A percentile compares a stretch with the other conserved stretches of the same genome.
These are phyloP conservation scores for Melanogrammus aeglefinus DNA, from an alignment of 2,797 vertebrate genomes.

Conservation along the genomic window DNA sequence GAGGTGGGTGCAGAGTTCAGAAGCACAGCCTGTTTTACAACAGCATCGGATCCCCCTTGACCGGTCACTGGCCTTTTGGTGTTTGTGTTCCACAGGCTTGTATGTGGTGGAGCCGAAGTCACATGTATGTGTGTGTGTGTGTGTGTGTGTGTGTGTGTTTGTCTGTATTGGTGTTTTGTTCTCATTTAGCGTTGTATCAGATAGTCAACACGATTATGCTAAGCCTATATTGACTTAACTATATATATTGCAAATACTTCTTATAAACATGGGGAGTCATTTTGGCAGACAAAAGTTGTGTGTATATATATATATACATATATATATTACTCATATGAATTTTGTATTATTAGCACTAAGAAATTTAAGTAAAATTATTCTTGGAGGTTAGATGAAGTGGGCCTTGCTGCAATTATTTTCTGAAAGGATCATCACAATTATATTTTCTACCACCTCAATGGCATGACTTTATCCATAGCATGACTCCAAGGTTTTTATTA, in stretches of 20 bases:
- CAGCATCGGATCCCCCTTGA: constrained; percentile 46
- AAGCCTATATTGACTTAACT: not conserved
- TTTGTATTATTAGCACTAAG: not conserved
- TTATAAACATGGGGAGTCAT: not conserved
- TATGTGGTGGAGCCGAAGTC: not conserved
- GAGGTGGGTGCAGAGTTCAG: constrained; percentile 42
- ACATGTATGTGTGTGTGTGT: not conserved
- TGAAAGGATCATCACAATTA: not conserved
- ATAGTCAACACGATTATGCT: not conserved
- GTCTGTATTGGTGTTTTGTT: not conserved
- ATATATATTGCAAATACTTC: not conserved
- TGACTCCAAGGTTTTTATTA: not conserved
- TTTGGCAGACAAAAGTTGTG: not conserved
- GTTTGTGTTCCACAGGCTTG: constrained; percentile 46
- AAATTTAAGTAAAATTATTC: not conserved
- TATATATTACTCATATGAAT: not conserved
- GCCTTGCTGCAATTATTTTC: not conserved
- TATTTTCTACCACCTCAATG: not conserved
- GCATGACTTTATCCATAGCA: not conserved
- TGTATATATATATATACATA: not conserved
- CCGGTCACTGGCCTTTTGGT: constrained; percentile 64
- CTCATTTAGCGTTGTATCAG: not conserved
- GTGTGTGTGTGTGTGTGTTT: not conserved
- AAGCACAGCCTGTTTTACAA: constrained; percentile 44
- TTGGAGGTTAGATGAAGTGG: not conserved